phyloP scores from a whole-genome alignment of 2,797 vertebrate genomes.

The Hoplostethus atlanticus region DNA sequence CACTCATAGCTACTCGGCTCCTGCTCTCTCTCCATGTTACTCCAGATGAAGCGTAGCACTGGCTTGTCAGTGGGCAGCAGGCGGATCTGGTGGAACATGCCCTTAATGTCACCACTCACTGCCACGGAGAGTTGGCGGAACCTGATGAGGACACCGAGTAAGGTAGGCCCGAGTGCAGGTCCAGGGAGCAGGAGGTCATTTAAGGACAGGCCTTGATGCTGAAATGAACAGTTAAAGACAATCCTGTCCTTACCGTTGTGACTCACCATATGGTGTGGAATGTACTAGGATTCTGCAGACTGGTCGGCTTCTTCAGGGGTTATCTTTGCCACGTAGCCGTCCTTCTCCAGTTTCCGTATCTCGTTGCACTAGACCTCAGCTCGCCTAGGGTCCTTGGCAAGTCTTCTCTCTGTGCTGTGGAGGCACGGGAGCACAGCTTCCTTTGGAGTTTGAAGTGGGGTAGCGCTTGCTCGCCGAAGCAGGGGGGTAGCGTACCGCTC shows the following conservation, averaged over 20 bases:
- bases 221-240: neutral
- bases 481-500: neutral
- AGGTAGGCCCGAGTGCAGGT: neutral
- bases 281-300: too few relatives aligned
- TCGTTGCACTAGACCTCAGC: too few relatives aligned
- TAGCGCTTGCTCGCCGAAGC: neutral
- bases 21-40: neutral
- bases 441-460: neutral
- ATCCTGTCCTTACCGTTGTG: too few relatives aligned
- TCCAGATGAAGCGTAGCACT: slow-evolving; percentile 3
- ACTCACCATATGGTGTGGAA: too few relatives aligned
- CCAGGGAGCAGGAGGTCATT: neutral
- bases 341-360: too few relatives aligned
- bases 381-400: neutral
- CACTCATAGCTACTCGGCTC: too few relatives aligned
- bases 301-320: too few relatives aligned
- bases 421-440: neutral
- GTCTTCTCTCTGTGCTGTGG: neutral
- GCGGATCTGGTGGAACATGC: slow-evolving; percentile 8
- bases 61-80: neutral
- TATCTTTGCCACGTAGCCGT: too few relatives aligned
- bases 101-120: slow-evolving; percentile 1
- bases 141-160: neutral
- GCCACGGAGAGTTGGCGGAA: neutral
- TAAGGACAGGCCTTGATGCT: neutral